Evolutionary conservation across 2,888 invertebrate species (phyloP), one percentile per base, ranked within the genome.

Genomic region (Drosophila histrio): DNA sequence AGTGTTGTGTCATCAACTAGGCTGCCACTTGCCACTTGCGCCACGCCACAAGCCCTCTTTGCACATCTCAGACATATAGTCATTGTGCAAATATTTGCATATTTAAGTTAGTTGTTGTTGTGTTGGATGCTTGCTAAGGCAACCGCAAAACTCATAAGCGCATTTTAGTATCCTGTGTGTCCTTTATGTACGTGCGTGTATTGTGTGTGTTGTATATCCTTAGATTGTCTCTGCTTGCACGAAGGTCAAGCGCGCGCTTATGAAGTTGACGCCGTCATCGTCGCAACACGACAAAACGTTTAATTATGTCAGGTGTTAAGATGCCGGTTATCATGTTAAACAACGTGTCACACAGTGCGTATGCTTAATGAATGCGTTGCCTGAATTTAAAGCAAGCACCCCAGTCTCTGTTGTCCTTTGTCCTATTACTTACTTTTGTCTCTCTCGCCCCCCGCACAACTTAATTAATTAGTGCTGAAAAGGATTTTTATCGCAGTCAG

Each of bases 261-360:
- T 77, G 63, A 80, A 61, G 64, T 63, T 77, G 85, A 87, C 85
- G 43, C 38, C 61, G 66, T 61, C 75, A 70, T 81, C 47, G 56
- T 38, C 44, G 15, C 49, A 46, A 43, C 54, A 26, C 50, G 38
- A 70, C 53, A 36, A 65, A 82, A 72, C 83, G 77, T 88, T 88
- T 88, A 88, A 84, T 88, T 88, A 84, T 88, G 83, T 79, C 86
- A 84, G 88, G 88, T 88, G 86, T 72, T 82, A 82, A 82, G 77
- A 79, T 67, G 86, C 66, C 72, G 70, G 73, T 88, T 84, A 84
- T 82, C 79, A 58, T 72, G 72, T 75, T 63, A 57, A 63, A 47
- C 62, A 67, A 54, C 65, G 60, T 47, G 57, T 39, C 53, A 84
- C 49, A 87, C 64, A 59, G 63, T 73, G 82, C 85, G 83, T 86